A percentile compares a stretch with the other conserved stretches of the same genome.
Evolutionary conservation across 2,888 invertebrate genomes (phyloP).

Genomic region (Sinohyriopsis cumingii): DNA sequence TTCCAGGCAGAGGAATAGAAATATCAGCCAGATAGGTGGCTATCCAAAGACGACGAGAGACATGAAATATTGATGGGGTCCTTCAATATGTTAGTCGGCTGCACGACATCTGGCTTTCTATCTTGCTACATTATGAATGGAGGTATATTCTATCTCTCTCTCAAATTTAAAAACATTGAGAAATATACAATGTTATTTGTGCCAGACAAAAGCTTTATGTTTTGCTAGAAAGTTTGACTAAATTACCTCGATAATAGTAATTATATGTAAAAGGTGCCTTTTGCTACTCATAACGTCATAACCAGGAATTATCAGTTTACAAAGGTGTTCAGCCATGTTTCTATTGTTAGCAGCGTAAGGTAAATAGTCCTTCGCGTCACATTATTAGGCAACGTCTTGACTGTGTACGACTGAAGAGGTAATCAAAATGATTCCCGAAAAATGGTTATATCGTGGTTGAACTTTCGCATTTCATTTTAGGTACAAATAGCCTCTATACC

Average conservation of each 20-base stretch:
- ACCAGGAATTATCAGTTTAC: no score
- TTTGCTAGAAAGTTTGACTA: no score
- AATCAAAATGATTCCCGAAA: no score
- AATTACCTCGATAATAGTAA: no score
- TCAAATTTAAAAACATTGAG: neutral
- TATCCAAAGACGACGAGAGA: slow-evolving; percentile 79
- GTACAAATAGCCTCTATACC: slow-evolving; percentile 80
- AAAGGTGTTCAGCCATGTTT: no score
- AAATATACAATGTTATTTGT: neutral
- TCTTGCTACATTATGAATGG: slow-evolving; percentile 81
- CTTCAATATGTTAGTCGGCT: slow-evolving; percentile 76
- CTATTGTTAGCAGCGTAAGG: no score
- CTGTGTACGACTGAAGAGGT: no score
- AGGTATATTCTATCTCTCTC: slow-evolving; percentile 58
- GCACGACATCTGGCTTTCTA: slow-evolving; percentile 77
- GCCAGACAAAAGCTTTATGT: neutral
- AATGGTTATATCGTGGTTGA: no score
- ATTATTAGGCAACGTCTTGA: no score
- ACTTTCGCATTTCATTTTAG: slow-evolving; percentile 23
- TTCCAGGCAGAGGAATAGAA: slow-evolving; percentile 80
- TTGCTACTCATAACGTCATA: no score
- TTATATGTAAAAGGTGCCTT: no score
- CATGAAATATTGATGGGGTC: slow-evolving; percentile 81
- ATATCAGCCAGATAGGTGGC: slow-evolving; percentile 82
- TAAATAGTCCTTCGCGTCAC: no score